Evolutionary conservation across 2,888 invertebrate species (phyloP), one percentile per base, ranked within the genome.

Genomic region (Lamellibrachia columna): DNA sequence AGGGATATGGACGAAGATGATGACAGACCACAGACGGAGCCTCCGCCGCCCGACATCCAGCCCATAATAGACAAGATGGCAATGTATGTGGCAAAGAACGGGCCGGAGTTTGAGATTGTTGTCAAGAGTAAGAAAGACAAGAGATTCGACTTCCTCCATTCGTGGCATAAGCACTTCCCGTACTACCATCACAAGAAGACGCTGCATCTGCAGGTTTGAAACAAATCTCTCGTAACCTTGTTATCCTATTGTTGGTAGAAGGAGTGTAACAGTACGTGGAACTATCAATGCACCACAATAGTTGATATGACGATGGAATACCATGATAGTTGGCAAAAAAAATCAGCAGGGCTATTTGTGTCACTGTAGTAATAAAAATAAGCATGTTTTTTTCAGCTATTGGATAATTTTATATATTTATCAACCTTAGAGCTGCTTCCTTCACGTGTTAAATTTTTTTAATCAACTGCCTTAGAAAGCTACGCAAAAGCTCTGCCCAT

Each of bases 21-120:
- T n/a, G 75, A 53, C 28, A 52, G 90, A n/a, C 93, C 92, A 28
- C 40, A 52, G 90, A 93, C 94, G 53, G 94, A 95, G 11, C 96
- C 97, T 2, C 99, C 99, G 0, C 98, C 98, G 0, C 98, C 98
- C 6, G 98, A 98, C 95, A 97, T 98, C 0, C 98, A 98, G 95
- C 97, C 98, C 52, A 98, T 99, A 9, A 98, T 99, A 93, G 99
- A 99, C 96, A 99, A 99, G 97, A 99, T 99, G 98, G 99, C 99
- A 0, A 98, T 98, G 94, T 99, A 99, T 96, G 99, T 99, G 0
- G 98, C 98, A 0, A 98, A 98, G 95, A 99, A 99, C 97, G 99
- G 99, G 0, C 97, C 98, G 93, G 98, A 98, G 95, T 99, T 99
- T 96, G 99, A 99, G 58, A 98, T 98, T 75, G 96, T 97, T 7